Conservation (phyloP, 2,888 invertebrate species). For the Dimorphilus gyrociliatus region DNA sequence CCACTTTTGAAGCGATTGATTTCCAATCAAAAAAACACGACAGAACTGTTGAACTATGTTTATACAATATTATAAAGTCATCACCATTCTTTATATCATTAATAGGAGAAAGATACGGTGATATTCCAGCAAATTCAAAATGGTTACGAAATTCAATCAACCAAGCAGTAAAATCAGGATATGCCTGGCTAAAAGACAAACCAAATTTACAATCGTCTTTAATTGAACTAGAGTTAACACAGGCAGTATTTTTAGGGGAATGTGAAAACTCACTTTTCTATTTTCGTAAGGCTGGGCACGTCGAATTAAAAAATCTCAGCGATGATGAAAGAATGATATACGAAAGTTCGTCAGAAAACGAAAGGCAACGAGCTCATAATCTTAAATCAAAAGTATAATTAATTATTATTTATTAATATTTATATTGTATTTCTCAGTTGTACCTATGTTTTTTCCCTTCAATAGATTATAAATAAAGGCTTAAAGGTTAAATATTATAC, state of each 20-base stretch:
- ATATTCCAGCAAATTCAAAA: conserved; percentile 11
- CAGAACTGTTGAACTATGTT: conserved; percentile 15
- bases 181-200: conserved; percentile 27
- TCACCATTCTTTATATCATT: conserved; percentile 29
- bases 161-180: conserved; percentile 22
- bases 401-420: no score
- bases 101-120: conserved; percentile 30
- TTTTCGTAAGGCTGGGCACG: conserved; percentile 24
- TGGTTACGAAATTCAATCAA: conserved; percentile 24
- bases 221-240: conserved; percentile 28
- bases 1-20: conserved; percentile 24
- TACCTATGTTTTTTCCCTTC: conserved; percentile 7
- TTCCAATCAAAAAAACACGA: conserved; percentile 20
- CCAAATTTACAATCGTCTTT: conserved; percentile 23
- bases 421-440: no score
- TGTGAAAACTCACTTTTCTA: conserved; percentile 25
- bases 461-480: conserved; percentile 28
- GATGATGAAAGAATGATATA: no score
- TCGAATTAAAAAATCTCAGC: no score
- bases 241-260: conserved; percentile 13
- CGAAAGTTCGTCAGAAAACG: no score
- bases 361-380: no score
- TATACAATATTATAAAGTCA: conserved; percentile 20
- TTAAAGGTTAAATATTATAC: conserved; percentile 28
- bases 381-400: no score